Base-by-base conservation (phyloP, 2,113 vertebrate genomes). In the Zeus faber region DNA sequence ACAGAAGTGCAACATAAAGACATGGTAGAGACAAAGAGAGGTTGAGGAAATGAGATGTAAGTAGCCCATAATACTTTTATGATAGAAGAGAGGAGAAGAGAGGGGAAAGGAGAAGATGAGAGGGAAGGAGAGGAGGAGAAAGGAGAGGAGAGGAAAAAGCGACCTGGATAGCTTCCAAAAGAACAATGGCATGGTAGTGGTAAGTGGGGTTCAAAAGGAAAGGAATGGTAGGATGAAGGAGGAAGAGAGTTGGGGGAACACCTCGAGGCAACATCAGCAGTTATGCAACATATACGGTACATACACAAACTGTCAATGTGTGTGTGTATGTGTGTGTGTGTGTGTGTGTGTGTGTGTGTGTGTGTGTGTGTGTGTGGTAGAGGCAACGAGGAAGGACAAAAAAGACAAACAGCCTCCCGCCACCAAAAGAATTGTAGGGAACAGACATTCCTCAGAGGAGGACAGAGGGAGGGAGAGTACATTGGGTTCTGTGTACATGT, bases 241-340 rank as follows among this genome's bases (percentile, higher is more conserved):
- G 54, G 11, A 3, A 53, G n/a, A 57, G 13, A 45, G 16, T 25
- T 14, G 40, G 53, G 68, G 65, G 53, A 56, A 39, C 27, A 66
- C 54, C 64, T 69, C 59, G 50, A 51, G 71, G 48, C 25, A n/a
- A n/a, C n/a, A n/a, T 62, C 41, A 62, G 59, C 62, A 47, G 63
- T 80, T 79, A 80, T 74, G 73, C 77, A 80, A 79, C 64, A 63
- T 66, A 77, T 65, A 67, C 8, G 29, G 13, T 33, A 13, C 8
- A 33, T 13, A 65, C 77, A 68, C 57, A 56, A 54, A 74, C 52
- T 46, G 51, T 49, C 31, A 64, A 29, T 8, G 53, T 46, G 39
- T 24, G 39, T n/a, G 54, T 25, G 23, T 33, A 13, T 33, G 29
- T 33, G 29, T 33, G 29, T 33, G 29, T 33, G 29, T 33, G 29